These are phyloP conservation scores for Melanerpes aurifrons DNA, from an alignment of 2,113 vertebrate genomes.

Conservation along the genomic window DNA sequence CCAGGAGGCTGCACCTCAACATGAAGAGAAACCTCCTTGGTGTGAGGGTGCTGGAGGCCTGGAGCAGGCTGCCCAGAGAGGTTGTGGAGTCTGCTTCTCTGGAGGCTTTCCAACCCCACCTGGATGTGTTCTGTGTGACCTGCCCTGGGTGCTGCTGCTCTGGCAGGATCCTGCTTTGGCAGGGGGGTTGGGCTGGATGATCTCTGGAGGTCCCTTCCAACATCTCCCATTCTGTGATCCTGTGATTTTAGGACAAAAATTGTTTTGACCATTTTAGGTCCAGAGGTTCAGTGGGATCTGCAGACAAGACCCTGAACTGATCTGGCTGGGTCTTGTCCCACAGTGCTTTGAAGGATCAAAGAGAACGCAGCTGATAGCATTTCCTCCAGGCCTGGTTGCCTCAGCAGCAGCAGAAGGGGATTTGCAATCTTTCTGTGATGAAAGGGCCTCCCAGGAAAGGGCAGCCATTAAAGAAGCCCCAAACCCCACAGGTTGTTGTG, in stretches of 20 bases:
- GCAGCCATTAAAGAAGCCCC: neutral
- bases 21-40: too few species aligned
- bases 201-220: too few species aligned
- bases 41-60: too few species aligned
- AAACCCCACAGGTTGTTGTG: neutral
- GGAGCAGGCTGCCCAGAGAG: too few species aligned
- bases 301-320: neutral
- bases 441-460: neutral
- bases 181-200: too few species aligned
- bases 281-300: accelerated
- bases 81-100: too few species aligned
- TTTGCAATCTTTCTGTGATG: neutral
- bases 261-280: neutral
- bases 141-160: too few species aligned
- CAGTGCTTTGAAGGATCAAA: neutral
- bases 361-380: neutral
- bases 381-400: neutral
- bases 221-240: too few species aligned
- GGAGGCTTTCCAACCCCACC: too few species aligned
- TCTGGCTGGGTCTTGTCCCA: neutral
- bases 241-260: neutral
- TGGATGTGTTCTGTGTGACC: too few species aligned
- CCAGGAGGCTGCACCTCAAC: too few species aligned
- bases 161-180: too few species aligned
- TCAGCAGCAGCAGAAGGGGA: neutral